Percentiles rank a stretch among this genome's conserved stretches.
Evolutionary conservation across 2,888 invertebrate species (phyloP).

Genomic region (Andricus quercusramuli): DNA sequence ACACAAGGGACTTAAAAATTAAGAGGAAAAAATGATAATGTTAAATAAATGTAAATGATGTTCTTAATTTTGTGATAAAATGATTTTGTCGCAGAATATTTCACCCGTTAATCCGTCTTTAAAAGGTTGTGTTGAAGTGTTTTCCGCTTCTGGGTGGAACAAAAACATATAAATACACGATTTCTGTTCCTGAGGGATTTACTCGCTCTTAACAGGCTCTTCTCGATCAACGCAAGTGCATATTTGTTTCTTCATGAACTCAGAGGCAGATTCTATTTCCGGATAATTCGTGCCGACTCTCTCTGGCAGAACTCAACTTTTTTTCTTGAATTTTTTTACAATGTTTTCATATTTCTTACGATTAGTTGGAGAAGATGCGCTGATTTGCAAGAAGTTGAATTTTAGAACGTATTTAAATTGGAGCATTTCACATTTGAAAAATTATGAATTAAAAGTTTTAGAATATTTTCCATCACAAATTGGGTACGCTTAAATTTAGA

Average conservation of each 20-base stretch:
- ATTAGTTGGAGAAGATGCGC: neutral
- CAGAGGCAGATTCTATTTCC: slow-evolving; percentile 23
- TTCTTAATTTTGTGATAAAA: neutral
- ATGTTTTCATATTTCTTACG: neutral
- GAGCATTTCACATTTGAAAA: too few species aligned
- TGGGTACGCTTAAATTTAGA: too few species aligned
- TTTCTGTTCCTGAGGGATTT: slow-evolving; percentile 27
- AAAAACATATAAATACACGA: slow-evolving; percentile 34
- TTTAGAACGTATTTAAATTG: too few species aligned
- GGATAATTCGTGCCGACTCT: slow-evolving; percentile 5
- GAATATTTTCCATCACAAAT: too few species aligned
- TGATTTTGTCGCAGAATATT: neutral
- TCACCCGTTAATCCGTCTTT: slow-evolving; percentile 2
- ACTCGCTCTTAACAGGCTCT: slow-evolving; percentile 25
- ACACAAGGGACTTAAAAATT: neutral
- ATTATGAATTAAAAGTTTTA: too few species aligned
- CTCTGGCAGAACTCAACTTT: neutral
- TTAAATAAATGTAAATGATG: neutral
- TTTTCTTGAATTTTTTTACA: neutral
- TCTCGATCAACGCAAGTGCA: slow-evolving; percentile 28
- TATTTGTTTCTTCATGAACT: slow-evolving; percentile 39
- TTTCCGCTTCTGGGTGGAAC: slow-evolving; percentile 4
- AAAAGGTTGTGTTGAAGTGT: slow-evolving; percentile 18
- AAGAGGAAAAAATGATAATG: neutral
- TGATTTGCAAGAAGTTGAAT: too few species aligned